Percentiles rank a stretch among this genome's conserved stretches.
These are phyloP conservation scores for Meteorus sp. DNA, from an alignment of 1,140 invertebrate species.

Conservation along the genomic window DNA sequence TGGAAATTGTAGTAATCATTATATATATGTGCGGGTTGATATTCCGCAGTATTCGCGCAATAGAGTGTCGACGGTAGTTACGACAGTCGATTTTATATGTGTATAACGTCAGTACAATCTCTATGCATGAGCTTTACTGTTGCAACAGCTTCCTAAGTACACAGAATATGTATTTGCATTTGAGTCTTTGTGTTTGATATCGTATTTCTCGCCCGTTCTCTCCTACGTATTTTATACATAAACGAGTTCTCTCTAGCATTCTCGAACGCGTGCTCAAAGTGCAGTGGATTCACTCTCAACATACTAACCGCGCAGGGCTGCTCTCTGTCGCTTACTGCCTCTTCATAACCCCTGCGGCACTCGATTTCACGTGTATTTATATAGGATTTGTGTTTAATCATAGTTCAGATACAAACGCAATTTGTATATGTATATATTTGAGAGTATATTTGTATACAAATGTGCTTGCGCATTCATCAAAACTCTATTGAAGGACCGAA, in stretches of 20 bases:
- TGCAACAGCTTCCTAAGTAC: slow-evolving; percentile 56
- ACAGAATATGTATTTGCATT: slow-evolving; percentile 58
- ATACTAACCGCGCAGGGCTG: slow-evolving; percentile 51
- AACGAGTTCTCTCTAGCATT: slow-evolving; percentile 23
- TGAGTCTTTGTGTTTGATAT: slow-evolving; percentile 54
- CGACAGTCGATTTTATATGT: too few relatives aligned
- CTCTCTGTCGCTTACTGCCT: too few relatives aligned
- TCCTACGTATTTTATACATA: too few relatives aligned
- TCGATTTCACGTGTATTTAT: slow-evolving; percentile 14
- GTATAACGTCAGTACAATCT: slow-evolving; percentile 53
- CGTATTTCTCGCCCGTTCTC: slow-evolving; percentile 26
- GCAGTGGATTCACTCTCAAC: slow-evolving; percentile 43
- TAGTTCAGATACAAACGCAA: slow-evolving; percentile 26
- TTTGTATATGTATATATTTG: slow-evolving; percentile 5
- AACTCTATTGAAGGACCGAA: background rate
- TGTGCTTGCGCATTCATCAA: background rate
- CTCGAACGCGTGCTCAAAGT: slow-evolving; percentile 13
- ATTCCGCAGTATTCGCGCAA: slow-evolving; percentile 21
- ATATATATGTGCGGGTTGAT: too few relatives aligned
- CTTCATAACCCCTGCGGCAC: background rate
- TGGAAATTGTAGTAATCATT: too few relatives aligned
- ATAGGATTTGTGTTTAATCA: slow-evolving; percentile 35
- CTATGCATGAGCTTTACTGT: slow-evolving; percentile 55
- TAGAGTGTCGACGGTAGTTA: too few relatives aligned
- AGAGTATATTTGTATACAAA: background rate